Conservation (phyloP, 30 jellyfish, hydroid and myxozoan species). For the Pelagia noctiluca region DNA sequence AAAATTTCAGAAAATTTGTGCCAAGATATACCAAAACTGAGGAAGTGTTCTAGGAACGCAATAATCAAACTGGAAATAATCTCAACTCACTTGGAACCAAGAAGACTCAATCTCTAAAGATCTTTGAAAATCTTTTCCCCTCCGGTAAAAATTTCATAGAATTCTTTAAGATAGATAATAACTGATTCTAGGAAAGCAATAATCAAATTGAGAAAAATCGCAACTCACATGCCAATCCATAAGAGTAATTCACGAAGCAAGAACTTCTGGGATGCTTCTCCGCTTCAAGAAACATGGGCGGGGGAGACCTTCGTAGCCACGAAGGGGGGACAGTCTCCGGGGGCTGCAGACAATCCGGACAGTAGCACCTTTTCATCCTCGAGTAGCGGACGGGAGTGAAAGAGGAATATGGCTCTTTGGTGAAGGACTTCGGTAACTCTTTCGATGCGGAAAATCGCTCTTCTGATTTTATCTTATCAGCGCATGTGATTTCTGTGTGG, state of each 20-base stretch:
- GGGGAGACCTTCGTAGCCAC: constrained; percentile 30
- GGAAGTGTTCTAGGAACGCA: too few species aligned
- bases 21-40: too few species aligned
- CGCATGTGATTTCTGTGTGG: background rate
- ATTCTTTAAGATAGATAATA: too few species aligned
- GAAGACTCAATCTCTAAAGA: too few species aligned
- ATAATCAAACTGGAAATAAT: too few species aligned
- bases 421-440: constrained; percentile 25
- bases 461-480: background rate
- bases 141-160: too few species aligned
- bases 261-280: constrained; percentile 7
- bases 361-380: constrained; percentile 27
- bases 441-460: constrained; percentile 36
- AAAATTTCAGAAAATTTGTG: too few species aligned
- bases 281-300: constrained; percentile 23
- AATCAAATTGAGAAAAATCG: too few species aligned
- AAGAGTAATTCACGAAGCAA: background rate
- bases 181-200: too few species aligned
- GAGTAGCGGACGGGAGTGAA: constrained; percentile 26
- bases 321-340: constrained; percentile 25
- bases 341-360: constrained; percentile 33
- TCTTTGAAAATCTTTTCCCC: too few species aligned
- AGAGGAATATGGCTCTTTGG: constrained; percentile 8
- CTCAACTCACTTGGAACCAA: too few species aligned
- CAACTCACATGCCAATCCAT: background rate